Conservation (phyloP, 2,888 invertebrate species). For the Candidula unifasciata region DNA sequence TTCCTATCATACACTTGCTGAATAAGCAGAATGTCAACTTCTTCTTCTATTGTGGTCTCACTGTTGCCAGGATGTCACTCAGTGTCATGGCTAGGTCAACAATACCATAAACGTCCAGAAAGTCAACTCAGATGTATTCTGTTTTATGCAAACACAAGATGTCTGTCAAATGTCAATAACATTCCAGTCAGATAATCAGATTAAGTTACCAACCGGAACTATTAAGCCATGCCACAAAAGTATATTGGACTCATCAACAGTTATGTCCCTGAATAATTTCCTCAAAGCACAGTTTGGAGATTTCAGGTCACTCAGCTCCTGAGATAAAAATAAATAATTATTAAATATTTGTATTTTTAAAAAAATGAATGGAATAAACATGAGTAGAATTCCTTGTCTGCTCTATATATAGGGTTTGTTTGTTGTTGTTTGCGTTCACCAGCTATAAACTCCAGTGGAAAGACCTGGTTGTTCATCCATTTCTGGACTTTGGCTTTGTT, state of each 20-base stretch:
- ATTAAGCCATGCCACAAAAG: slow-evolving; percentile 52
- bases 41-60: no score
- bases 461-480: no score
- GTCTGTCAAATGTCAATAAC: background rate
- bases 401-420: no score
- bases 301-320: slow-evolving; percentile 45
- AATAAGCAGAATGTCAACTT: no score
- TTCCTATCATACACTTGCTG: no score
- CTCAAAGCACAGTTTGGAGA: slow-evolving; percentile 40
- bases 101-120: background rate
- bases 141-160: background rate
- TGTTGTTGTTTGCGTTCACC: no score
- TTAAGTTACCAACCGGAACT: slow-evolving; percentile 49
- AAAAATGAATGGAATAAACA: background rate
- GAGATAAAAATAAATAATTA: background rate
- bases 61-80: no score
- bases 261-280: slow-evolving; percentile 51
- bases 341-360: slow-evolving; percentile 2
- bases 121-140: background rate
- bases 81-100: no score
- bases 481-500: no score
- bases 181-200: background rate
- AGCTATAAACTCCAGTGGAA: no score
- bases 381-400: no score
- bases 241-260: slow-evolving; percentile 55